Evolutionary conservation across 2,888 invertebrate genomes (phyloP).

Genomic region (Synanthedon vespiformis): DNA sequence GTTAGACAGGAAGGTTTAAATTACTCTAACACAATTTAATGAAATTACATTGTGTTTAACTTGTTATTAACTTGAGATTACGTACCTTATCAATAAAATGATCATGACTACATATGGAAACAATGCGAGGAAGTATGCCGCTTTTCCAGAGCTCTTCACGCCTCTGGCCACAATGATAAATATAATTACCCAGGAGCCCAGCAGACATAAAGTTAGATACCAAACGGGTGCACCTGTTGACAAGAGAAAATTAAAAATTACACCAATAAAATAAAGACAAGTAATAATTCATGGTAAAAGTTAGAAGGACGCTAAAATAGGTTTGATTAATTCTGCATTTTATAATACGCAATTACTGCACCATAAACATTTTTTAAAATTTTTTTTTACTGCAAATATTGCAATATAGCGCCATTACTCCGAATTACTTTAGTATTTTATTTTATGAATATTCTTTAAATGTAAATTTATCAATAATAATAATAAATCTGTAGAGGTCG

Average conservation of each 20-base stretch:
- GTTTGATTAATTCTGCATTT: no score
- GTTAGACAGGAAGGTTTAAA: no score
- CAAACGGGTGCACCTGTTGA: slow-evolving; percentile 72
- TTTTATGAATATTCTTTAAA: no score
- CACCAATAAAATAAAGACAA: background rate
- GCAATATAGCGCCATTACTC: no score
- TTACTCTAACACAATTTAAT: background rate
- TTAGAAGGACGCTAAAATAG: no score
- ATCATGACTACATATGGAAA: slow-evolving; percentile 86
- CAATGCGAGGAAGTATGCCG: slow-evolving; percentile 89
- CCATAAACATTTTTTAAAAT: no score
- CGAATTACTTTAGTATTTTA: no score
- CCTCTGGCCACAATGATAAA: slow-evolving; percentile 78
- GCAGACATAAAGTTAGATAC: slow-evolving; percentile 75
- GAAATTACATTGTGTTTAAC: background rate
- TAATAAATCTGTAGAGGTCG: no score
- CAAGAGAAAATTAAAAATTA: background rate
- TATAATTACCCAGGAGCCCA: slow-evolving; percentile 76
- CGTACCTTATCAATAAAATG: slow-evolving; percentile 74
- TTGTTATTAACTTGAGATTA: slow-evolving; percentile 3
- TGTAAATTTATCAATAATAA: no score
- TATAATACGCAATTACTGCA: no score
- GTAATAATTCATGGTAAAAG: background rate
- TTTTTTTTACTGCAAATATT: no score
- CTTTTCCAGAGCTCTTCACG: slow-evolving; percentile 83